Evolutionary conservation across 2,113 vertebrate genomes (phyloP), one percentile per base, ranked within the genome.

Genomic region (Odobenus rosmarus): DNA sequence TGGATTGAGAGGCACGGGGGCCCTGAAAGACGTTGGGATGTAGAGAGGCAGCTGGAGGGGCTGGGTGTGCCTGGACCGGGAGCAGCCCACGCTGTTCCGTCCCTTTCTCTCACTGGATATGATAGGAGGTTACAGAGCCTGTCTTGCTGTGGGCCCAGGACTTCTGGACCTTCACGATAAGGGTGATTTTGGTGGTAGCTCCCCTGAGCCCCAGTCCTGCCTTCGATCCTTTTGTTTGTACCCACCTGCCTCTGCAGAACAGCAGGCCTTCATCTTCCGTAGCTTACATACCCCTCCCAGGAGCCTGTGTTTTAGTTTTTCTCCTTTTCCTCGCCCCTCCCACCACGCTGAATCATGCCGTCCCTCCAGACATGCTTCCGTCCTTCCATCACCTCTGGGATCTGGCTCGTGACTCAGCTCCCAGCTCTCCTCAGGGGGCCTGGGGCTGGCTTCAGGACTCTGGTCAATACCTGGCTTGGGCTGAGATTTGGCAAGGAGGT

Each of bases 401-500:
- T 96, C 95, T 95, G 96, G 87, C 92, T 81, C 92, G 95, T 97
- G 95, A 98, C 95, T 97, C 97, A 98, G 95, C 92, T 96, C 81
- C 86, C 81, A 4, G 71, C 77, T 89, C 64, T 62, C 53, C 64
- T 90, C 61, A 24, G 59, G 76, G 64, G 85, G 57, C 94, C 72
- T 76, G 80, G 95, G 88, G 64, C 83, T 94, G 71, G 84, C 88
- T 95, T 76, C 57, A 90, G 86, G 46, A 77, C 87, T 87, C 86
- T 0, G n/a, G 92, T 97, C 96, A 46, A 81, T 97, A 96, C 89
- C 95, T 97, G 98, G 90, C 90, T 97, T 79, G 42, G 55, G 46
- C 84, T 88, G 93, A 86, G 92, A 77, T 90, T 71, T 96, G 93
- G 95, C 53, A 4, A 81, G 88, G 21, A 33, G 42, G 39, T 0